phyloP scores from a whole-genome alignment of 2,113 vertebrate genomes.

The Sakesphorus luctuosus region DNA sequence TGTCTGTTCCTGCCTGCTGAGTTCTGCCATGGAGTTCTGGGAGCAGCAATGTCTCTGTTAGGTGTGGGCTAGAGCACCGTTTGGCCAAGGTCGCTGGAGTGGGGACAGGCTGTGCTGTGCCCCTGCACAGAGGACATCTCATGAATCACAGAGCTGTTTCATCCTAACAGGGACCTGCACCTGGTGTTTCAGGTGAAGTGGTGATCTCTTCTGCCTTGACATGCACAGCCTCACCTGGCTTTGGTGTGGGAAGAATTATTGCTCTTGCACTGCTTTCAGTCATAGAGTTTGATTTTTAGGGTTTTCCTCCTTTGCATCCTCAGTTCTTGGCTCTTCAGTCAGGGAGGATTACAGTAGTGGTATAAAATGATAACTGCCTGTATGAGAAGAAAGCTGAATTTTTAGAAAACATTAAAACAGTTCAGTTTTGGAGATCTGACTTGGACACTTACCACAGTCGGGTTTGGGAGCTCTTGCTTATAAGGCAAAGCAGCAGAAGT shows the following conservation, averaged over 20 bases:
- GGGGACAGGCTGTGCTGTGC: neutral
- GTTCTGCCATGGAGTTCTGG: neutral
- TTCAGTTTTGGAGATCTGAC: neutral
- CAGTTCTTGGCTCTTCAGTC: neutral
- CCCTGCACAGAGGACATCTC: neutral
- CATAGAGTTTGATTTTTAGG: neutral
- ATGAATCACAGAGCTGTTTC: neutral
- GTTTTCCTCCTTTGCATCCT: neutral
- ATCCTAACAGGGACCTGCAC: neutral
- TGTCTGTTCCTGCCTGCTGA: neutral
- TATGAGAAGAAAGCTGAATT: neutral
- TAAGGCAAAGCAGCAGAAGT: neutral
- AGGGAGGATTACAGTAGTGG: neutral
- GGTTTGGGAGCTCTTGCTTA: neutral
- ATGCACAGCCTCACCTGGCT: neutral
- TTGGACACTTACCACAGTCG: neutral
- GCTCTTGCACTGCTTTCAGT: neutral
- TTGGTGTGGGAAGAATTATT: neutral
- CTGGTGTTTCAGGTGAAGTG: neutral
- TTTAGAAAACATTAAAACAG: neutral
- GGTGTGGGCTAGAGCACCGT: neutral
- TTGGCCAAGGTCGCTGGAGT: rapidly evolving
- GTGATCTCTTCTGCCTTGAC: neutral
- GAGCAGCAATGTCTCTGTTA: neutral
- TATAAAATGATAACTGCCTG: neutral